Percentiles rank a stretch among this genome's conserved stretches.
Conservation (phyloP, 2,797 vertebrate genomes). For the Todus mexicanus region DNA sequence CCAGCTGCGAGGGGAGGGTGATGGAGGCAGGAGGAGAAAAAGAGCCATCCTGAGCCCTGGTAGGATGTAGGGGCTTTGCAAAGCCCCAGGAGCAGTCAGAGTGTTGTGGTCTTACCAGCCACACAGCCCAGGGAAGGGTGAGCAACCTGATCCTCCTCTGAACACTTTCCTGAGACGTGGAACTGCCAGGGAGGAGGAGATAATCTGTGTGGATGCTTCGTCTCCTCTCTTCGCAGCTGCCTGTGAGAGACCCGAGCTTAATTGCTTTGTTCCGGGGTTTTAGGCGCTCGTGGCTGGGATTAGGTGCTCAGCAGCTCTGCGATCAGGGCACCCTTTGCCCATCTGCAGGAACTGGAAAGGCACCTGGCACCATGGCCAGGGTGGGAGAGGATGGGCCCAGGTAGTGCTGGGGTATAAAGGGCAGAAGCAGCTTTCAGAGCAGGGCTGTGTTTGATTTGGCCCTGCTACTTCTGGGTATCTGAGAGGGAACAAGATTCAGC, state of each 20-base stretch:
- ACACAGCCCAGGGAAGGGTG: neutral
- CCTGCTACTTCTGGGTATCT: neutral
- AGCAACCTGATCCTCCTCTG: conserved; percentile 2
- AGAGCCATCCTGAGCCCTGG: neutral
- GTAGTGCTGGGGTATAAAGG: neutral
- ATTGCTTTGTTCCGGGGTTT: conserved; percentile 46
- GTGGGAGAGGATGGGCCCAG: neutral
- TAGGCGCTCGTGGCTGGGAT: conserved; percentile 46
- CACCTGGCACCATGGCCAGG: neutral
- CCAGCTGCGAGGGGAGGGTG: accelerated
- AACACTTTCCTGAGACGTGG: neutral
- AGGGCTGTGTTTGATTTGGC: neutral
- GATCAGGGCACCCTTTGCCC: neutral
- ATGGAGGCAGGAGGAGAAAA: neutral
- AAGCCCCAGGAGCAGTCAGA: neutral
- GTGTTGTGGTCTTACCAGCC: neutral
- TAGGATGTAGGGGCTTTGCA: neutral
- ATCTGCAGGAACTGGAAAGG: neutral
- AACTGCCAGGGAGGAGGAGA: neutral
- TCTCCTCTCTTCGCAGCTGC: neutral
- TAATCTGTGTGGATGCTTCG: neutral
- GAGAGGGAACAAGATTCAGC: neutral
- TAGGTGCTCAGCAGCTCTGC: neutral
- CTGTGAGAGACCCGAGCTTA: neutral
- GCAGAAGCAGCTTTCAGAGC: neutral